These are phyloP conservation scores for Magallana gigas DNA, from an alignment of 1,140 invertebrate genomes.

Conservation along the genomic window DNA sequence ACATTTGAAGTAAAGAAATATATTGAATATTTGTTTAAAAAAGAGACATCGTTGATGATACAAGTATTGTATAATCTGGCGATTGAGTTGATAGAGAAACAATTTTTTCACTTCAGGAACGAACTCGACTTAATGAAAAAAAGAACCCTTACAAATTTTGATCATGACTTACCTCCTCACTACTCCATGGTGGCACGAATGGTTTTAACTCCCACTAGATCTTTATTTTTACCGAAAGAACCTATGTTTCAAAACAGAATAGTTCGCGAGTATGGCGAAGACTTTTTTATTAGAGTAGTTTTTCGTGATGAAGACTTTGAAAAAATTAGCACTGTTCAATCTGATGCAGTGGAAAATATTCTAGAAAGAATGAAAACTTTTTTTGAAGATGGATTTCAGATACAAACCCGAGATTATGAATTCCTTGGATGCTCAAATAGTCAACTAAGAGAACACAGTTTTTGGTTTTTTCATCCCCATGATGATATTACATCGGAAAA, in stretches of 20 bases:
- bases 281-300: constrained; percentile 40
- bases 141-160: background rate
- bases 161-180: background rate
- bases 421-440: constrained; percentile 45
- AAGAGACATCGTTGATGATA: background rate
- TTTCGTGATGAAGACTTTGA: constrained; percentile 47
- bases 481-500: constrained; percentile 22
- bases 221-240: constrained; percentile 17
- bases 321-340: background rate
- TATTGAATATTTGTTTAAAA: background rate
- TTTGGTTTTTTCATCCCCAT: constrained; percentile 38
- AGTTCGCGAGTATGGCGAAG: constrained; percentile 37
- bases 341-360: background rate
- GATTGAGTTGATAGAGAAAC: background rate
- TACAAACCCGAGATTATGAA: constrained; percentile 13
- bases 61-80: background rate
- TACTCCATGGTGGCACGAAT: background rate
- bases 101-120: constrained; percentile 1
- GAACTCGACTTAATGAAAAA: background rate
- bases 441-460: constrained; percentile 42
- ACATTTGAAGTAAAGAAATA: background rate
- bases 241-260: constrained; percentile 39
- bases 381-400: constrained; percentile 11
- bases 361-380: background rate
- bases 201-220: constrained; percentile 30